Conservation (phyloP, 1,140 invertebrate species). For the Cyclargus thomasi region DNA sequence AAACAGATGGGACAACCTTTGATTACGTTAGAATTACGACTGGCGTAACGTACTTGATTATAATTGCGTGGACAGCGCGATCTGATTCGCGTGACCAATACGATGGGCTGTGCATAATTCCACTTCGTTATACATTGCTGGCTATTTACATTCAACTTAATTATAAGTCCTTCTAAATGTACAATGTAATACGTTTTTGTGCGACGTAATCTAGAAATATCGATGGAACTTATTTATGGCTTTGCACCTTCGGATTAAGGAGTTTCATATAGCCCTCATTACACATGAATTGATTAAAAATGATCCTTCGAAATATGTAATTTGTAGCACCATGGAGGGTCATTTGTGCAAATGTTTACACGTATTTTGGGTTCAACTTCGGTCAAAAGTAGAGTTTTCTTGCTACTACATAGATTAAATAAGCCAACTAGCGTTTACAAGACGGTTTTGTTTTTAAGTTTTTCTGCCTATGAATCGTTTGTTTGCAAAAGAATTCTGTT, state of each 20-base stretch:
- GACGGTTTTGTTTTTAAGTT: too few species aligned
- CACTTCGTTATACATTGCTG: constrained; percentile 18
- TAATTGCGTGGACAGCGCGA: constrained; percentile 66
- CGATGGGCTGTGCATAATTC: constrained; percentile 43
- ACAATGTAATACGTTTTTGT: constrained; percentile 32
- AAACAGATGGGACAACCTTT: constrained; percentile 60
- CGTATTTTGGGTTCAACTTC: too few species aligned
- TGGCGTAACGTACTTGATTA: constrained; percentile 61
- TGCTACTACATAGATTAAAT: too few species aligned
- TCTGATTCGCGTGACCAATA: constrained; percentile 71
- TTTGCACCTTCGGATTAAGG: constrained; percentile 55
- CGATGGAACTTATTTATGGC: constrained; percentile 68
- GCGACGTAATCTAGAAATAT: constrained; percentile 74
- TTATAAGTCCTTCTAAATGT: constrained; percentile 7
- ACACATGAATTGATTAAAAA: constrained; percentile 59
- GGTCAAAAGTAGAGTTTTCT: too few species aligned
- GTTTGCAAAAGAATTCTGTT: too few species aligned
- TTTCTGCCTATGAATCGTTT: too few species aligned
- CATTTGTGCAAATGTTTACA: neutral
- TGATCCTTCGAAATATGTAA: neutral
- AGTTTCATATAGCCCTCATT: constrained; percentile 66
- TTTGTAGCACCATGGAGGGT: neutral
- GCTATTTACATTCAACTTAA: neutral
- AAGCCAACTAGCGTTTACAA: too few species aligned
- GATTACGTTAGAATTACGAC: constrained; percentile 71